Evolutionary conservation across 2,797 vertebrate species (phyloP).

Genomic region (Phrynocephalus forsythii): DNA sequence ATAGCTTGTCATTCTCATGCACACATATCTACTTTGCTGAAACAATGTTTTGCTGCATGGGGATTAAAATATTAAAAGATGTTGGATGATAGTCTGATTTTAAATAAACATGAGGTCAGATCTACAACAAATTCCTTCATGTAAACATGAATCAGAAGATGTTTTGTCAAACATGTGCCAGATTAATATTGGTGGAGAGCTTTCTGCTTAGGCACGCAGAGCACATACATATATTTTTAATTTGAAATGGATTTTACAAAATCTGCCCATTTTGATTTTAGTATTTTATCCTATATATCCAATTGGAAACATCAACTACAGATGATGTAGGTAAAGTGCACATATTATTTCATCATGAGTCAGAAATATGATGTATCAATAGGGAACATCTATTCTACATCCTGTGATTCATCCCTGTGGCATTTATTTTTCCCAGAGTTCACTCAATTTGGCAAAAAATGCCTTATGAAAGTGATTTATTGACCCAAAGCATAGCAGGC

Average conservation of each 20-base stretch:
- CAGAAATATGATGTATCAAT: neutral
- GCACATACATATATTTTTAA: neutral
- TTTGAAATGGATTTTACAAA: neutral
- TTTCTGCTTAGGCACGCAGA: neutral
- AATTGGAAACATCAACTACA: neutral
- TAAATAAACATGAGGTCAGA: neutral
- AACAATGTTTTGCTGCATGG: neutral
- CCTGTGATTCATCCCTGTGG: neutral
- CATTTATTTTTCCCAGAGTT: neutral
- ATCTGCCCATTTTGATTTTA: neutral
- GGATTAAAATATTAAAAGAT: slow-evolving; percentile 6
- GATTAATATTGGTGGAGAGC: neutral
- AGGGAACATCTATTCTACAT: neutral
- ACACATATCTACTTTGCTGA: neutral
- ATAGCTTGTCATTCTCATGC: neutral
- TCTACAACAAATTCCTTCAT: neutral
- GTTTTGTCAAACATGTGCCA: neutral
- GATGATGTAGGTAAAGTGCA: neutral
- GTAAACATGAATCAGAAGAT: neutral
- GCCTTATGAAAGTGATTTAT: slow-evolving; percentile 1
- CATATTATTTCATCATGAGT: neutral
- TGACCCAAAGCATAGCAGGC: too few species aligned
- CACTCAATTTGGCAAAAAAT: neutral
- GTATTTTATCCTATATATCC: neutral
- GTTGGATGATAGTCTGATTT: neutral